Evolutionary conservation across 2,888 invertebrate species (phyloP).

Genomic region (Nomada goodeniana): DNA sequence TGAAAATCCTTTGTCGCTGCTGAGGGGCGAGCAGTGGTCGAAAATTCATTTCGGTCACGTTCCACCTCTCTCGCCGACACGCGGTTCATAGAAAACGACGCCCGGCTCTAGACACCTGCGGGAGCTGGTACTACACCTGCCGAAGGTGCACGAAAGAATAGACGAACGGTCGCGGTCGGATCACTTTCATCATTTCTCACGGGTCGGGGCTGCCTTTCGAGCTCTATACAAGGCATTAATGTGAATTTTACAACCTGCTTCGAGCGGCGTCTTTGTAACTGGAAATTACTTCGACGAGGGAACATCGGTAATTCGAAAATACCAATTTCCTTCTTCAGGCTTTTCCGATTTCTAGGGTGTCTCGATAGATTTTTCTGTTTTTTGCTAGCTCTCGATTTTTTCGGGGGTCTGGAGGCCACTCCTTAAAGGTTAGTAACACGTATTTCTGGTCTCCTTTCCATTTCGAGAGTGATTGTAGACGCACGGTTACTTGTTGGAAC

Average conservation of each 20-base stretch:
- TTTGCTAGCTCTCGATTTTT: too few relatives aligned
- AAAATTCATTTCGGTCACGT: constrained; percentile 4
- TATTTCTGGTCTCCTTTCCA: too few relatives aligned
- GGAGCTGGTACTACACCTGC: constrained; percentile 42
- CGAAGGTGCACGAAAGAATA: constrained; percentile 42
- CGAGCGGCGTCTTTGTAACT: neutral
- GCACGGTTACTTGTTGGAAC: too few relatives aligned
- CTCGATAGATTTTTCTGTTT: too few relatives aligned
- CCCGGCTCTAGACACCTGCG: constrained; percentile 38
- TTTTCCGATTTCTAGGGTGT: too few relatives aligned
- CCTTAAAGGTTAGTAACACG: too few relatives aligned
- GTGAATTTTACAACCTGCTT: neutral
- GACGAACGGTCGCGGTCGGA: neutral
- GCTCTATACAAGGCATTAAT: constrained; percentile 1
- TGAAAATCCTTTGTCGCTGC: constrained; percentile 20
- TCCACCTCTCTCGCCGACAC: neutral
- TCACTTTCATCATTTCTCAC: constrained; percentile 31
- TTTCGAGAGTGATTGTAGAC: too few relatives aligned
- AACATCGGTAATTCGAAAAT: too few relatives aligned
- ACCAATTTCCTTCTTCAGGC: too few relatives aligned
- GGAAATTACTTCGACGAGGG: neutral
- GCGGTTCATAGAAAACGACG: constrained; percentile 8
- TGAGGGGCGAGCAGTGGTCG: constrained; percentile 28
- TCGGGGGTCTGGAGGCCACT: too few relatives aligned
- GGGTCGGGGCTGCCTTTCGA: constrained; percentile 20